A percentile compares a stretch with the other conserved stretches of the same genome.
Conservation (phyloP, 2,113 vertebrate genomes). For the Axis porcinus region DNA sequence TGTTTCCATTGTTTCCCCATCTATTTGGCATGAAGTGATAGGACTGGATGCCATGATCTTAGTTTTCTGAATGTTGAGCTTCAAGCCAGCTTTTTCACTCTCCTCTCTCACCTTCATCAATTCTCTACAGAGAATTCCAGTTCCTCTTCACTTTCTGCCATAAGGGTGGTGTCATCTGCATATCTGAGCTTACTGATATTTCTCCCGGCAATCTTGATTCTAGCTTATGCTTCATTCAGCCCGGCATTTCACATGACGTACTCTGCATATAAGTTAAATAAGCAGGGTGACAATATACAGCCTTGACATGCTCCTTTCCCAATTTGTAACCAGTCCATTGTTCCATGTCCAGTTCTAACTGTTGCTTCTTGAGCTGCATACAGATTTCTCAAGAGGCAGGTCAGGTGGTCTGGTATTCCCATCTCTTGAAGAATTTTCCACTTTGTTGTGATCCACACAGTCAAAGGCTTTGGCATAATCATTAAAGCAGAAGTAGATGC, state of each 20-base stretch:
- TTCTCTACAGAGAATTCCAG: not conserved
- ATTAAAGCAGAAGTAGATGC: not conserved
- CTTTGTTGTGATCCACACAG: not conserved
- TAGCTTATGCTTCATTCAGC: not conserved
- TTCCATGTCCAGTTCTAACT: not conserved
- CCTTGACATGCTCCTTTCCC: not conserved
- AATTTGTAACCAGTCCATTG: not conserved
- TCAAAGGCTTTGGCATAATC: not conserved
- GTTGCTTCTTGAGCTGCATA: not conserved
- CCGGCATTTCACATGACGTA: fast-evolving
- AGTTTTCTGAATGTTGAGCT: not conserved
- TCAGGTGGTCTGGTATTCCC: not conserved
- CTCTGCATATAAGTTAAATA: not conserved
- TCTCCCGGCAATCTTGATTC: not conserved
- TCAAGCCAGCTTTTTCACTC: not conserved
- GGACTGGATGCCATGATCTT: not conserved
- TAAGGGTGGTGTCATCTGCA: not conserved
- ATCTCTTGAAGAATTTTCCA: not conserved
- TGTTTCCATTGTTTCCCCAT: not conserved
- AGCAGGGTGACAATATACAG: not conserved
- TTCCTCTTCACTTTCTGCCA: not conserved
- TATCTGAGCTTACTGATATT: not conserved
- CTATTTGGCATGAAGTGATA: not conserved
- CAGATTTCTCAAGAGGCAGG: not conserved
- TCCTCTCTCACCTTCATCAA: not conserved